A percentile compares a stretch with the other conserved stretches of the same genome.
phyloP scores from a whole-genome alignment of 2,888 invertebrate genomes.

The Crepidodera aurea region DNA sequence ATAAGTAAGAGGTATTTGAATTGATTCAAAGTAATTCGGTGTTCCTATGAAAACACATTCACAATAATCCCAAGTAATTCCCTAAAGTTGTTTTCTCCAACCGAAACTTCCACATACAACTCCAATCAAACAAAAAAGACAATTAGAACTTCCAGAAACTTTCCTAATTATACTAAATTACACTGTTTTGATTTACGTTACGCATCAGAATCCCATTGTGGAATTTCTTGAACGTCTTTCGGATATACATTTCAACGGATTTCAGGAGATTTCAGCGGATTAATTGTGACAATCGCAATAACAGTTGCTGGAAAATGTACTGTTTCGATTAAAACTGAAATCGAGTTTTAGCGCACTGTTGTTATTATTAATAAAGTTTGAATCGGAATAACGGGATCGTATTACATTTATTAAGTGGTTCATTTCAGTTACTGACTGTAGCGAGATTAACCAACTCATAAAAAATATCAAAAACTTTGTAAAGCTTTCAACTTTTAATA shows the following conservation, averaged over 20 bases:
- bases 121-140: conserved; percentile 38
- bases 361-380: conserved; percentile 24
- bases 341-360: conserved; percentile 12
- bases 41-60: conserved; percentile 19
- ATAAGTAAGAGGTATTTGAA: neutral
- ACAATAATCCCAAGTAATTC: conserved; percentile 25
- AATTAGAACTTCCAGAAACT: conserved; percentile 38
- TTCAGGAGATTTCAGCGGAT: conserved; percentile 12
- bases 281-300: conserved; percentile 33
- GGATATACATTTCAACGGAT: conserved; percentile 24
- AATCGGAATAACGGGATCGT: neutral
- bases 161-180: conserved; percentile 39
- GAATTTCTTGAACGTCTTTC: conserved; percentile 29
- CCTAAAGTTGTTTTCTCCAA: conserved; percentile 18
- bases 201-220: conserved; percentile 31
- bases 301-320: conserved; percentile 26
- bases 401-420: neutral
- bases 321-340: conserved; percentile 22
- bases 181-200: conserved; percentile 40
- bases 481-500: too few relatives aligned
- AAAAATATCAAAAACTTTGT: too few relatives aligned
- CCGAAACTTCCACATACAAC: conserved; percentile 31
- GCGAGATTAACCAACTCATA: too few relatives aligned
- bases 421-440: neutral
- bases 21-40: neutral